A percentile compares a stretch with the other conserved stretches of the same genome.
These are phyloP conservation scores for Wiebesia pumilae DNA, from an alignment of 1,140 invertebrate species.

Conservation along the genomic window DNA sequence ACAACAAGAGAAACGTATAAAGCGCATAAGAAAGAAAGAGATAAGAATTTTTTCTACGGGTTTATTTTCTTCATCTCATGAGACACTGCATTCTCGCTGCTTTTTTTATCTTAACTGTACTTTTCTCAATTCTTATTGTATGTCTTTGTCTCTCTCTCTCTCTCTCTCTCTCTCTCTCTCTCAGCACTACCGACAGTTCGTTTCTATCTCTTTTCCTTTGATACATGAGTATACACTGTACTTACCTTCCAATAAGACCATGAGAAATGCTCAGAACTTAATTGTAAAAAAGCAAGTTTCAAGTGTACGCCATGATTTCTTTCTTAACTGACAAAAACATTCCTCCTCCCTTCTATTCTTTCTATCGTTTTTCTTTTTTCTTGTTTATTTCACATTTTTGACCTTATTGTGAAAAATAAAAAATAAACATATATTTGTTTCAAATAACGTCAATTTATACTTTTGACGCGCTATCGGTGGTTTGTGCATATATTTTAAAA, in stretches of 20 bases:
- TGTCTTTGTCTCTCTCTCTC: neutral
- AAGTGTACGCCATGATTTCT: conserved; percentile 31
- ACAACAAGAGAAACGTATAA: neutral
- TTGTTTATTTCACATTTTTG: neutral
- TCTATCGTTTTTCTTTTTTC: neutral
- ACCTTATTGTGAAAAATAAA: neutral
- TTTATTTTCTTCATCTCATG: conserved; percentile 40
- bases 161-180: neutral
- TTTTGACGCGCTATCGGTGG: neutral
- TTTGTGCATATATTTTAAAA: neutral
- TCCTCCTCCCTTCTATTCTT: neutral
- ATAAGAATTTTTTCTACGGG: neutral
- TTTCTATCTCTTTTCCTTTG: conserved; percentile 6
- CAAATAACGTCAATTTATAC: conserved; percentile 26
- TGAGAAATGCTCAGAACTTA: conserved; percentile 16
- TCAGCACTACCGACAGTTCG: neutral
- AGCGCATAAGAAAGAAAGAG: neutral
- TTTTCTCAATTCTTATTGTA: neutral
- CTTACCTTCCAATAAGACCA: conserved; percentile 38
- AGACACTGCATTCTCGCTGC: neutral
- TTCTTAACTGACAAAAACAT: conserved; percentile 24
- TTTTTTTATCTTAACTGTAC: neutral
- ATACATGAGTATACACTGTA: neutral
- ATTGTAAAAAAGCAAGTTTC: conserved; percentile 31
- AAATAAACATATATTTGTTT: neutral